phyloP scores from a whole-genome alignment of 2,113 vertebrate genomes.

The Entelurus aequoreus region DNA sequence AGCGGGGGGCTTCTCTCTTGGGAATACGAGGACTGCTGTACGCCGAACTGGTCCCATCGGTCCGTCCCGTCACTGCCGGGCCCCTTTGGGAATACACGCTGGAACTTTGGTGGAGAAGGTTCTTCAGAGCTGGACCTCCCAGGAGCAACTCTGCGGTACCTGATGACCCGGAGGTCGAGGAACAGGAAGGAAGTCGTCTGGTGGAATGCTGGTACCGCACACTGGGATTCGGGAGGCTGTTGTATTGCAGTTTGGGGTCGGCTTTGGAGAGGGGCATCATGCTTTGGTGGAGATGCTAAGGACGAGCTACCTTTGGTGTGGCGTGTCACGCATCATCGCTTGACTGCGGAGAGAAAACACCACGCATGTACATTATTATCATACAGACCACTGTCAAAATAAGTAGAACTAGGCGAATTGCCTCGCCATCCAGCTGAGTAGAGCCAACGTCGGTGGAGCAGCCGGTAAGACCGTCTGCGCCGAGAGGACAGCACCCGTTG shows the following conservation, averaged over 20 bases:
- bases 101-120: slow-evolving; percentile 50
- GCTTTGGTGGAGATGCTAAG: neutral
- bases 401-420: too few species aligned
- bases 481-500: too few species aligned
- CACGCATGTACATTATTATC: neutral
- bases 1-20: slow-evolving; percentile 49
- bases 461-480: too few species aligned
- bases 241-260: slow-evolving; percentile 45
- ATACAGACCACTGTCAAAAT: neutral
- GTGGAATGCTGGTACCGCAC: slow-evolving; percentile 29
- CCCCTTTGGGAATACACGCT: slow-evolving; percentile 22
- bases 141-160: slow-evolving; percentile 47
- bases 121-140: slow-evolving; percentile 46
- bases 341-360: neutral
- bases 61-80: slow-evolving; percentile 34
- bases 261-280: slow-evolving; percentile 38
- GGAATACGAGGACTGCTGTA: slow-evolving; percentile 67
- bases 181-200: slow-evolving; percentile 28
- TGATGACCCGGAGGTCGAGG: slow-evolving; percentile 38
- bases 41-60: slow-evolving; percentile 58
- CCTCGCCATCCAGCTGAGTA: too few species aligned
- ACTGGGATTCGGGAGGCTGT: slow-evolving; percentile 20
- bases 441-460: too few species aligned
- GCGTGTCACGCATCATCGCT: neutral
- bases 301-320: neutral